These are phyloP conservation scores for Mnemiopsis leidyi DNA, from an alignment of 37 sponge, comb jelly and placozoan genomes.

Conservation along the genomic window DNA sequence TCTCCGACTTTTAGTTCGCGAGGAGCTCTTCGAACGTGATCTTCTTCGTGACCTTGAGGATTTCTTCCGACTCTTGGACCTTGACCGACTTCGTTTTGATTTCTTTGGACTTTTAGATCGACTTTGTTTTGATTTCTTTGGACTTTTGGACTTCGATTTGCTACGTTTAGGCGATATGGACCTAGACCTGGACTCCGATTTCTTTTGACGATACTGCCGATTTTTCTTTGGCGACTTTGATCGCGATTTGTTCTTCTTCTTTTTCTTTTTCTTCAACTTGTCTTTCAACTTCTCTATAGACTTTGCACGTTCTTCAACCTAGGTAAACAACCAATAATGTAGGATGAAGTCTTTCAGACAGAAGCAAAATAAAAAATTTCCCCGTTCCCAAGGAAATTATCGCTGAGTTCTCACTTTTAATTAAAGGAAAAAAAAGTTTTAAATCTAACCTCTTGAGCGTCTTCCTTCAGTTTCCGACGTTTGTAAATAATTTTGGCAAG, in stretches of 20 bases:
- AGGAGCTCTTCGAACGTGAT: not conserved
- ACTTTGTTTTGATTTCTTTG: not conserved
- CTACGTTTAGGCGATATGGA: not conserved
- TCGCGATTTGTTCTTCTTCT: not conserved
- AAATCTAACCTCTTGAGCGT: not conserved
- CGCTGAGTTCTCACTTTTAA: too few relatives aligned
- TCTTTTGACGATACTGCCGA: conserved; percentile 12
- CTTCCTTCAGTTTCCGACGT: conserved; percentile 30
- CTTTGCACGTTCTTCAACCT: conserved; percentile 24
- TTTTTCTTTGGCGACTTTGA: not conserved
- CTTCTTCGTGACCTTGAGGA: not conserved
- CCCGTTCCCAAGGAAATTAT: too few relatives aligned
- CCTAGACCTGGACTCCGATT: not conserved
- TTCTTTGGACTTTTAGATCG: not conserved
- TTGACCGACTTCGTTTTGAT: not conserved
- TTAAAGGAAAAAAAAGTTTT: too few relatives aligned
- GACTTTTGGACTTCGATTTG: not conserved
- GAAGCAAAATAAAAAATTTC: too few relatives aligned
- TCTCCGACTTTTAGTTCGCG: not conserved
- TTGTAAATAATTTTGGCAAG: conserved; percentile 58
- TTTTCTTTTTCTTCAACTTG: not conserved
- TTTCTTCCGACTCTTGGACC: not conserved
- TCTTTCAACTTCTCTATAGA: conserved; percentile 29
- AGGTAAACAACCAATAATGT: too few relatives aligned
- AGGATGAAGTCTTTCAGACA: too few relatives aligned